phyloP scores from a whole-genome alignment of 2,113 vertebrate species.

The Cinclus cinclus region DNA sequence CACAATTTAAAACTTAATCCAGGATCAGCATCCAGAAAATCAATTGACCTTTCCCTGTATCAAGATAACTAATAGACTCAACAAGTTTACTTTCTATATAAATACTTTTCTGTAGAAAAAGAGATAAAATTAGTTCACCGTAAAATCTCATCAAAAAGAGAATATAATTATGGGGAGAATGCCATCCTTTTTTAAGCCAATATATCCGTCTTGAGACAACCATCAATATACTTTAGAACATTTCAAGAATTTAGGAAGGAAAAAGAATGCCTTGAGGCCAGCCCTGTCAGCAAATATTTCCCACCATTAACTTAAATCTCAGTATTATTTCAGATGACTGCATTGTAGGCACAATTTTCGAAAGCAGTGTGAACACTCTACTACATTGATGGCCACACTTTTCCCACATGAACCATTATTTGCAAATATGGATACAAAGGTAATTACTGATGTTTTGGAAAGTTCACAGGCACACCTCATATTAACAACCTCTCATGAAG shows the following conservation, averaged over 20 bases:
- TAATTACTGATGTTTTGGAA: neutral
- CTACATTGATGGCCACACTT: neutral
- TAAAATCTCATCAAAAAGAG: neutral
- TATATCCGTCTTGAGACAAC: neutral
- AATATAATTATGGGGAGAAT: neutral
- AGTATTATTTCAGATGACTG: slow-evolving; percentile 26
- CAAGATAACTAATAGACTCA: neutral
- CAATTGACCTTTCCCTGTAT: neutral
- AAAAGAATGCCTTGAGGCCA: slow-evolving; percentile 2
- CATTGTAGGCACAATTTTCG: neutral
- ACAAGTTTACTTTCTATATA: neutral
- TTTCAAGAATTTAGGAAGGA: neutral
- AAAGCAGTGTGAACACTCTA: neutral
- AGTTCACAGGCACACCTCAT: neutral
- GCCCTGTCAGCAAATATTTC: slow-evolving; percentile 31
- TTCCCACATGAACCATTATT: neutral
- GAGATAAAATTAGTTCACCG: neutral
- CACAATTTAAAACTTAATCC: neutral
- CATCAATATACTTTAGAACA: neutral
- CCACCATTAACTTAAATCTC: slow-evolving; percentile 14
- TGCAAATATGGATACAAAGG: neutral
- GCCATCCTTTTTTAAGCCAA: neutral
- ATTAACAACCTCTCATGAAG: neutral
- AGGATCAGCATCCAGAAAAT: neutral
- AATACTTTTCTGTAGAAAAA: neutral